phyloP scores from a whole-genome alignment of 2,113 vertebrate genomes.

The Lepisosteus osseus region DNA sequence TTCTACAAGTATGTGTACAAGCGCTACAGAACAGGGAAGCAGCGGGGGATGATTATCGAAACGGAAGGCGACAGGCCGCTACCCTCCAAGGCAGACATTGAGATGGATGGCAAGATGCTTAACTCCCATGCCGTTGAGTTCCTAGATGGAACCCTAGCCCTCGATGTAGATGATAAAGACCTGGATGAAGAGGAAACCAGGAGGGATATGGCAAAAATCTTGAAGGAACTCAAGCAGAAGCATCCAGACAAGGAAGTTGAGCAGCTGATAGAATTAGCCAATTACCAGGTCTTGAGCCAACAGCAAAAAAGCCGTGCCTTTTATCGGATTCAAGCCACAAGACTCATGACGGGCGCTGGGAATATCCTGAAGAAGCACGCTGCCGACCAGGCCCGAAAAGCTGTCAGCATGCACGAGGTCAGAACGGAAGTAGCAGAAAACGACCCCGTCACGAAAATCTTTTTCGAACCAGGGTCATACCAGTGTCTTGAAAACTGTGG shows the following conservation, averaged over 20 bases:
- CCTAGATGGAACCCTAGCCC: constrained; percentile 84
- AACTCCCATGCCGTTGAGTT: constrained; percentile 82
- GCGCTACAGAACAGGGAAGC: constrained; percentile 85
- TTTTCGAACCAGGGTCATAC: constrained; percentile 84
- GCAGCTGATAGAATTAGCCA: constrained; percentile 85
- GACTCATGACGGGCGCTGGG: constrained; percentile 88
- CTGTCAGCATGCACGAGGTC: constrained; percentile 78
- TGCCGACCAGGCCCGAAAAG: constrained; percentile 85
- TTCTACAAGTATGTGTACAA: constrained; percentile 96
- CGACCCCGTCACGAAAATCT: constrained; percentile 76
- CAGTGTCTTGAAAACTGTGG: constrained; percentile 96
- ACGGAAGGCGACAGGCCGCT: constrained; percentile 83
- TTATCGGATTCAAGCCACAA: constrained; percentile 90
- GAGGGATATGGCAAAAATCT: constrained; percentile 82
- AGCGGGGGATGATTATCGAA: constrained; percentile 89
- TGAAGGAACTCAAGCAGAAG: constrained; percentile 92
- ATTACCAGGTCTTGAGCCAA: constrained; percentile 88
- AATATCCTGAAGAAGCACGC: constrained; percentile 88
- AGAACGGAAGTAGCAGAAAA: constrained; percentile 69
- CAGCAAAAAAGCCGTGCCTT: constrained; percentile 93
- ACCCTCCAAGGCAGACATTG: constrained; percentile 79
- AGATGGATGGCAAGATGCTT: constrained; percentile 85
- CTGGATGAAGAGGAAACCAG: constrained; percentile 84
- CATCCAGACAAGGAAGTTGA: constrained; percentile 90
- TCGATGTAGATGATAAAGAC: constrained; percentile 74